A percentile compares a stretch with the other conserved stretches of the same genome.
phyloP scores from a whole-genome alignment of 2,888 invertebrate genomes.

The Noctua fimbriata region DNA sequence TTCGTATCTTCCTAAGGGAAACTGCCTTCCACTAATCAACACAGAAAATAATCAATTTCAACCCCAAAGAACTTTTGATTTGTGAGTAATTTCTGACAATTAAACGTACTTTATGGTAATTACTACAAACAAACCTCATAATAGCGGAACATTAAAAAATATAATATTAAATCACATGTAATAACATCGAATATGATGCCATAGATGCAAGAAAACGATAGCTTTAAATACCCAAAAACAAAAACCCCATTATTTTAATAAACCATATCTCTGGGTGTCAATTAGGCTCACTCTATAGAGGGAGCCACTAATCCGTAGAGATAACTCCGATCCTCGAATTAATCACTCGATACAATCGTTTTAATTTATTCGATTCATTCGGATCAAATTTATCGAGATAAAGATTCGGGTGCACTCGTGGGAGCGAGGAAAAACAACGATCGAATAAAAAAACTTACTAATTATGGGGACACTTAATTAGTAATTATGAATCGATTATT shows the following conservation, averaged over 20 bases:
- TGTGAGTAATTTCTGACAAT: not conserved
- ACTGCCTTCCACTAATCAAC: not conserved
- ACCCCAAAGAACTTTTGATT: not conserved
- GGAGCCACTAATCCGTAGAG: constrained; percentile 84
- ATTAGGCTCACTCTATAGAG: constrained; percentile 84
- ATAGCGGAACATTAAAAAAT: constrained; percentile 24
- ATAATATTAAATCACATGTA: constrained; percentile 54
- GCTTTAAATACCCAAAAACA: constrained; percentile 72
- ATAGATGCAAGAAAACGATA: constrained; percentile 50
- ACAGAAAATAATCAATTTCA: constrained; percentile 6
- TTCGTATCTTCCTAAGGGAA: not conserved
- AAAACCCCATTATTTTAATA: constrained; percentile 87
- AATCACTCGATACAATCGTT: constrained; percentile 85
- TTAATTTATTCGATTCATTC: constrained; percentile 85
- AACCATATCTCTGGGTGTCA: constrained; percentile 87
- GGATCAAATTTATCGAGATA: constrained; percentile 79
- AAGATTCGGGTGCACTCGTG: constrained; percentile 69
- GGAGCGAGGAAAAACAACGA: constrained; percentile 63
- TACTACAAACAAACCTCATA: constrained; percentile 1
- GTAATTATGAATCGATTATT: constrained; percentile 60
- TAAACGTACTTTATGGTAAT: not conserved
- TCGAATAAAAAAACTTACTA: constrained; percentile 57
- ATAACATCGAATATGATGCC: constrained; percentile 50
- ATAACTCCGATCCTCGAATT: constrained; percentile 84
- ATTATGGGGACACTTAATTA: constrained; percentile 64